Evolutionary conservation across 2,888 invertebrate genomes (phyloP).

Genomic region (Tachina grossa): DNA sequence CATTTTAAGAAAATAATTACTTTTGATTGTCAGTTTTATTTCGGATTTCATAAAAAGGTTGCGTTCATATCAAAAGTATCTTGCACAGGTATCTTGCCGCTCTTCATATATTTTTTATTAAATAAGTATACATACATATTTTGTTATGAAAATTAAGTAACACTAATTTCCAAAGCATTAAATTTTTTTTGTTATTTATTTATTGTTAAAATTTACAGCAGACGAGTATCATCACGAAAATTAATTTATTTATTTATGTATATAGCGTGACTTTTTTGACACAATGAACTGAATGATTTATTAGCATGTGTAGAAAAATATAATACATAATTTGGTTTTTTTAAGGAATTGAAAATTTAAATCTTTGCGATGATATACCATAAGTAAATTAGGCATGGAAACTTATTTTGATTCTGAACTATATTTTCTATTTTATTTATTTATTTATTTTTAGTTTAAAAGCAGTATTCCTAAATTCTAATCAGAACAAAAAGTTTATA

Average conservation of each 20-base stretch:
- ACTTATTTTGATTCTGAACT: too few species aligned
- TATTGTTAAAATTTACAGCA: constrained; percentile 32
- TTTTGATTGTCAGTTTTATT: neutral
- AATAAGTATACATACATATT: neutral
- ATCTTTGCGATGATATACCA: too few species aligned
- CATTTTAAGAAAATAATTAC: too few species aligned
- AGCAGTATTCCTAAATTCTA: too few species aligned
- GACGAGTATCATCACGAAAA: constrained; percentile 35
- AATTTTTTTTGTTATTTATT: constrained; percentile 34
- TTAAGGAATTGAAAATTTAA: neutral
- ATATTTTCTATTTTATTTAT: too few species aligned
- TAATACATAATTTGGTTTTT: neutral
- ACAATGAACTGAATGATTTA: constrained; percentile 32
- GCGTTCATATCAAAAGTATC: neutral
- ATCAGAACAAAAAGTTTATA: too few species aligned
- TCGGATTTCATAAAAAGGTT: neutral
- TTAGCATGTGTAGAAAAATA: constrained; percentile 8
- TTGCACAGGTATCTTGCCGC: neutral
- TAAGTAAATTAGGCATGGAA: too few species aligned
- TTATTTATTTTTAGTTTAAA: too few species aligned
- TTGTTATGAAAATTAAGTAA: constrained; percentile 46
- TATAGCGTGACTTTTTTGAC: constrained; percentile 57
- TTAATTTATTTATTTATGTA: constrained; percentile 51
- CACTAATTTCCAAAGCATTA: constrained; percentile 40
- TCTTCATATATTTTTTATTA: neutral